phyloP scores from a whole-genome alignment of 92 coral and sea anemone genomes.

The Pocillopora meandrina region DNA sequence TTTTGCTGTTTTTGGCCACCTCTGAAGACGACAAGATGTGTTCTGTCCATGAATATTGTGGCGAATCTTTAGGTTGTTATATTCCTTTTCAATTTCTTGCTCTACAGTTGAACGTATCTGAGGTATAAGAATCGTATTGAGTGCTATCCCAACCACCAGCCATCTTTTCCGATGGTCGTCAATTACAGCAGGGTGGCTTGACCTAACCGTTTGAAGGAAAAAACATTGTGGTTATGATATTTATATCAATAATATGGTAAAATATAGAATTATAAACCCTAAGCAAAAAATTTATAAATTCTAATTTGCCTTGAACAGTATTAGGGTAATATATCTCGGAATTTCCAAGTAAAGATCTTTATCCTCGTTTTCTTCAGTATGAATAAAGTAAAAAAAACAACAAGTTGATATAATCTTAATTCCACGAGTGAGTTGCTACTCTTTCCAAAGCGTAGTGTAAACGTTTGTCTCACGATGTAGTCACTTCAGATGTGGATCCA shows the following conservation, averaged over 20 bases:
- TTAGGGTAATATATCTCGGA: too few species aligned
- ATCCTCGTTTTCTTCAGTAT: too few species aligned
- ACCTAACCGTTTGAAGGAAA: background rate
- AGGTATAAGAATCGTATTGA: too few species aligned
- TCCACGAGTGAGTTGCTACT: too few species aligned
- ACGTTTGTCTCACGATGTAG: too few species aligned
- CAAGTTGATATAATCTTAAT: too few species aligned
- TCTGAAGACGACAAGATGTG: slow-evolving; percentile 16
- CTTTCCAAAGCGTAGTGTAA: too few species aligned
- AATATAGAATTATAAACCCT: background rate
- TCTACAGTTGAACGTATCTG: slow-evolving; percentile 35
- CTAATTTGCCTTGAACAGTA: too few species aligned
- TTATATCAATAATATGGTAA: background rate
- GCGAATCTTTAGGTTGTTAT: slow-evolving; percentile 42
- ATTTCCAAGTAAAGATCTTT: too few species aligned
- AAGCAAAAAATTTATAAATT: background rate
- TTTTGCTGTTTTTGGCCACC: slow-evolving; percentile 7
- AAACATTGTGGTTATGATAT: background rate
- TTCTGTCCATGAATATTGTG: slow-evolving; percentile 49
- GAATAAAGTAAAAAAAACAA: too few species aligned
- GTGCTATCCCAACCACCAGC: slow-evolving; percentile 75
- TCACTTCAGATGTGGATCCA: too few species aligned
- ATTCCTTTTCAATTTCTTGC: slow-evolving; percentile 48
- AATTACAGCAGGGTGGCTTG: background rate
- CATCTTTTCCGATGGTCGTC: slow-evolving; percentile 30